A percentile compares a stretch with the other conserved stretches of the same genome.
Evolutionary conservation across 2,888 invertebrate species (phyloP).

Genomic region (Stenodera caucasica): DNA sequence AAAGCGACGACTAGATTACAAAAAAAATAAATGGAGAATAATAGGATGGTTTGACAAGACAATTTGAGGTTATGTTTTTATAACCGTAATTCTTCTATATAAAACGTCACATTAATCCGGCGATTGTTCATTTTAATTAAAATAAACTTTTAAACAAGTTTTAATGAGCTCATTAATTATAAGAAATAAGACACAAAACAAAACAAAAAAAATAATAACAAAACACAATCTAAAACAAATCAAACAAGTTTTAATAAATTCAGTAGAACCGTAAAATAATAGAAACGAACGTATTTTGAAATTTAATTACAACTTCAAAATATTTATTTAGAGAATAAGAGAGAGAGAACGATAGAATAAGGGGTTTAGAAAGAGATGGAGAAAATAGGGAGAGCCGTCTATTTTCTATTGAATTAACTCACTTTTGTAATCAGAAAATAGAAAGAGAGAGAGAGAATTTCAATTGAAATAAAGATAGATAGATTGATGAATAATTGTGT

Average conservation of each 20-base stretch:
- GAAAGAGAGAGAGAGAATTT: not conserved
- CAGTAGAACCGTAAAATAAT: not conserved
- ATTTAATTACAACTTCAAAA: not conserved
- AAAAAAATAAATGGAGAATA: too few relatives aligned
- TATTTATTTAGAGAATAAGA: too few relatives aligned
- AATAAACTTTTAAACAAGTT: not conserved
- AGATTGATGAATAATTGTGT: too few relatives aligned
- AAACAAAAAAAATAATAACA: not conserved
- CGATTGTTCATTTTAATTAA: not conserved
- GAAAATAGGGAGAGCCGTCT: not conserved
- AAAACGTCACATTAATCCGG: too few relatives aligned
- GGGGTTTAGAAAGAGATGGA: not conserved
- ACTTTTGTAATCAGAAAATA: not conserved
- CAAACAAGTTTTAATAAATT: not conserved
- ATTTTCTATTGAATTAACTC: not conserved
- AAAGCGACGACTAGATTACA: too few relatives aligned
- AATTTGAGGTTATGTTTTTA: too few relatives aligned
- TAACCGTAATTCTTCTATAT: too few relatives aligned
- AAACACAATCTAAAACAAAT: not conserved
- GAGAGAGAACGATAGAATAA: too few relatives aligned
- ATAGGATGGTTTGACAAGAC: too few relatives aligned
- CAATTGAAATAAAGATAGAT: too few relatives aligned
- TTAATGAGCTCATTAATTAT: conserved; percentile 1
- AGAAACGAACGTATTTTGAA: not conserved
- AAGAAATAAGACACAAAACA: not conserved